These are phyloP conservation scores for Archips crataeganus DNA, from an alignment of 2,888 invertebrate species.

Conservation along the genomic window DNA sequence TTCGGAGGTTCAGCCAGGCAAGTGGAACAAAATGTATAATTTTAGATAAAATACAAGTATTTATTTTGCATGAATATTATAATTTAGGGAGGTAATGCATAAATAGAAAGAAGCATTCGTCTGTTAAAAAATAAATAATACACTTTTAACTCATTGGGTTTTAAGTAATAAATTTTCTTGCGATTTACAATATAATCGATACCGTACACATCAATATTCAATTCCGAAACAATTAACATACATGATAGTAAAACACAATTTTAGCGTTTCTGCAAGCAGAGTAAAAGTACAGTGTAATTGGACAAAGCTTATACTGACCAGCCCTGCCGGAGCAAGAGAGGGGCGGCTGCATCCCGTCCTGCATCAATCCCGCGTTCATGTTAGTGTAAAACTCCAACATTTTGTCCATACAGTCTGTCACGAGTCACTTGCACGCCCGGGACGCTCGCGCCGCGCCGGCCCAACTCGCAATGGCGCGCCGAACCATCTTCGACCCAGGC, in stretches of 20 bases:
- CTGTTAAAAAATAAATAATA: neutral
- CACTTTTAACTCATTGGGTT: neutral
- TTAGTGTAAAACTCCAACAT: constrained; percentile 91
- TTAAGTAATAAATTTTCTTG: neutral
- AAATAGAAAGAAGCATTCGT: too few species aligned
- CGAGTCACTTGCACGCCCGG: constrained; percentile 52
- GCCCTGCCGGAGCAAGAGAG: constrained; percentile 88
- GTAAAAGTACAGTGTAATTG: neutral
- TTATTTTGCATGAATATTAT: too few species aligned
- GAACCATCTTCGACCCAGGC: constrained; percentile 47
- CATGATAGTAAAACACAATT: neutral
- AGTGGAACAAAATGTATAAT: too few species aligned
- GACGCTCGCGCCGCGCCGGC: constrained; percentile 58
- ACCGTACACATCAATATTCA: neutral
- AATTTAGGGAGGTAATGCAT: too few species aligned
- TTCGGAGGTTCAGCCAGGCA: too few species aligned
- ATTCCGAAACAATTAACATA: neutral
- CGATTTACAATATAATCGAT: neutral
- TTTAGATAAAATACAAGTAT: too few species aligned
- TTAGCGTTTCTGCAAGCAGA: constrained; percentile 4
- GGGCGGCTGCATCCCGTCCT: constrained; percentile 85
- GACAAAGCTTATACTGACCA: constrained; percentile 78
- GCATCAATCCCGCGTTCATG: constrained; percentile 86
- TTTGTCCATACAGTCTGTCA: constrained; percentile 64
- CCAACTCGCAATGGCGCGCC: constrained; percentile 63